phyloP scores from a whole-genome alignment of 1,140 invertebrate genomes.

The Temnothorax longispinosus region DNA sequence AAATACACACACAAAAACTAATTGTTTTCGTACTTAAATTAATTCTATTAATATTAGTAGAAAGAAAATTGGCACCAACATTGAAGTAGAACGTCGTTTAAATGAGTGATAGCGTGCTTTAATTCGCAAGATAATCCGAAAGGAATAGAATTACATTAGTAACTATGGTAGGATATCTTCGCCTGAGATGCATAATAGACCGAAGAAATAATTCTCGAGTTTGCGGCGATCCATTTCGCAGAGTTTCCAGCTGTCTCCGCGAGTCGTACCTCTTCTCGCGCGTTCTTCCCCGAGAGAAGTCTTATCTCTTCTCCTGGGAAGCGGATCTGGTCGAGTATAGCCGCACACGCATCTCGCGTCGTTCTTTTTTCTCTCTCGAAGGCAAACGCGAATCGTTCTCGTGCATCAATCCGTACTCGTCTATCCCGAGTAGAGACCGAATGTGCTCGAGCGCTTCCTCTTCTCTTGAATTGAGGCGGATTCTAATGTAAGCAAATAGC shows the following conservation, averaged over 20 bases:
- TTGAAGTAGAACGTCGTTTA: neutral
- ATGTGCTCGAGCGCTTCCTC: slow-evolving; percentile 30
- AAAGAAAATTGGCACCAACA: neutral
- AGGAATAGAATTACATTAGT: neutral
- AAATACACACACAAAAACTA: neutral
- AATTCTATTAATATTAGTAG: neutral
- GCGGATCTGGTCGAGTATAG: slow-evolving; percentile 26
- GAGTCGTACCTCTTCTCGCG: slow-evolving; percentile 49
- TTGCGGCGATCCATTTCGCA: slow-evolving; percentile 33
- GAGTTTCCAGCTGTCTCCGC: slow-evolving; percentile 20
- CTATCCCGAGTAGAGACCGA: slow-evolving; percentile 58
- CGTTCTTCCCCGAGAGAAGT: neutral
- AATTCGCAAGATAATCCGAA: neutral
- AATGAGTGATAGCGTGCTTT: neutral
- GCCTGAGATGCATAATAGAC: neutral
- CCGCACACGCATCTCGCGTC: neutral
- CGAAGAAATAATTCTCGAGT: slow-evolving; percentile 60
- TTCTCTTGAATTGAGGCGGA: slow-evolving; percentile 55
- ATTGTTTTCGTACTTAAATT: neutral
- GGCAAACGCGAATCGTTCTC: slow-evolving; percentile 44
- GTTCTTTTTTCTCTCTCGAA: slow-evolving; percentile 9
- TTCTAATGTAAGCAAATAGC: slow-evolving; percentile 79
- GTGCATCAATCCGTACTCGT: slow-evolving; percentile 69
- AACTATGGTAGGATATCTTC: neutral
- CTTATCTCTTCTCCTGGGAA: slow-evolving; percentile 18